Percentiles rank a stretch among this genome's conserved stretches.
phyloP scores from a whole-genome alignment of 2,888 invertebrate species.

The Machimus rusticus region DNA sequence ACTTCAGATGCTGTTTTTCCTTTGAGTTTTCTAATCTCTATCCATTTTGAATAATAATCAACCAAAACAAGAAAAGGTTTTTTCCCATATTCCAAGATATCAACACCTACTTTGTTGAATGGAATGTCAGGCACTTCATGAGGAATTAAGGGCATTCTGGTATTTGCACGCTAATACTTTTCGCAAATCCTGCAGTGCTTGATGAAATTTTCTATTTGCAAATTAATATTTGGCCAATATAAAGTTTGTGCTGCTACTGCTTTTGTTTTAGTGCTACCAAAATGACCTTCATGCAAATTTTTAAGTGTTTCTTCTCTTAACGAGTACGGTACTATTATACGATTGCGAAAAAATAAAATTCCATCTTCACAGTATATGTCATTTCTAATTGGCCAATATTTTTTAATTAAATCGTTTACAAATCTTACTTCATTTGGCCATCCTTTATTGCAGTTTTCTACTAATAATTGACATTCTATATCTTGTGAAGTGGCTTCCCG shows the following conservation, averaged over 20 bases:
- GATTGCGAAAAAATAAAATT: conserved; percentile 13
- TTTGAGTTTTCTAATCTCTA: neutral
- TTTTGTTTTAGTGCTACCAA: conserved; percentile 39
- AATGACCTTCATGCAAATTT: conserved; percentile 32
- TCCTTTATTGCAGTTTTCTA: conserved; percentile 39
- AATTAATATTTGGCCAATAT: conserved; percentile 34
- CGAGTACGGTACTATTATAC: no score
- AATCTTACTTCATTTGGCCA: conserved; percentile 33
- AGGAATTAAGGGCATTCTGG: neutral
- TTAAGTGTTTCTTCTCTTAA: conserved; percentile 1
- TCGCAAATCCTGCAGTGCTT: neutral
- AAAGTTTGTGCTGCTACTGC: conserved; percentile 12
- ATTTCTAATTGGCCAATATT: neutral
- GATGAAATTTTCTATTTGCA: conserved; percentile 28
- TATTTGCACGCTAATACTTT: neutral
- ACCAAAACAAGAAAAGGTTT: neutral
- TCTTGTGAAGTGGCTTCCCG: neutral
- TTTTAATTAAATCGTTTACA: neutral
- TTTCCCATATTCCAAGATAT: neutral
- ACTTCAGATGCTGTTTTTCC: neutral
- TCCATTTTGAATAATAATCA: neutral
- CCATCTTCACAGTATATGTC: conserved; percentile 25
- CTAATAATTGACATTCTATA: neutral
- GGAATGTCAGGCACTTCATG: neutral
- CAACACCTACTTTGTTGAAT: neutral